These are phyloP conservation scores for Tympanuchus pallidicinctus DNA, from an alignment of 2,113 vertebrate species.

Conservation along the genomic window DNA sequence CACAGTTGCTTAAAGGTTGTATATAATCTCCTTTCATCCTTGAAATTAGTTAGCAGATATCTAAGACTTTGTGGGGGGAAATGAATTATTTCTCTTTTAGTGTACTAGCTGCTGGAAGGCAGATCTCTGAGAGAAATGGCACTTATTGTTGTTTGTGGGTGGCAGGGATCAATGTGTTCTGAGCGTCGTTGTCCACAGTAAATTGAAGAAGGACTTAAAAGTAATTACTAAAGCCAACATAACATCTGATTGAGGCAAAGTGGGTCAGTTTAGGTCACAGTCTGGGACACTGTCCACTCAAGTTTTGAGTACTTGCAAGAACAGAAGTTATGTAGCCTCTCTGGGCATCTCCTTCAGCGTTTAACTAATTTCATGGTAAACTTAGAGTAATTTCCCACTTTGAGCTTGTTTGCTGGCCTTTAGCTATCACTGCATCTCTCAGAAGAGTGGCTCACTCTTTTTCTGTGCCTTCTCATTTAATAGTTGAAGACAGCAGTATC, in stretches of 20 bases:
- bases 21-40: not conserved
- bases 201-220: not conserved
- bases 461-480: not conserved
- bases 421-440: rapidly evolving
- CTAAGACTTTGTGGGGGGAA: not conserved
- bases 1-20: not conserved
- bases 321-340: not conserved
- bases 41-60: not conserved
- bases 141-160: not conserved
- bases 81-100: not conserved
- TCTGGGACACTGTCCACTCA: not conserved
- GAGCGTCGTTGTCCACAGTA: not conserved
- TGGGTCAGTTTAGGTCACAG: not conserved
- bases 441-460: not conserved
- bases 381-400: not conserved
- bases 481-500: not conserved
- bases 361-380: not conserved
- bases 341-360: not conserved
- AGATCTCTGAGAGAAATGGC: not conserved
- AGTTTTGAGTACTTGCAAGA: not conserved
- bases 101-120: not conserved
- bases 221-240: not conserved
- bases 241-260: not conserved
- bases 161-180: not conserved
- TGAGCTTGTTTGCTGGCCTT: not conserved